phyloP scores from a whole-genome alignment of 1,140 invertebrate genomes.

The Globodera ellingtonae region DNA sequence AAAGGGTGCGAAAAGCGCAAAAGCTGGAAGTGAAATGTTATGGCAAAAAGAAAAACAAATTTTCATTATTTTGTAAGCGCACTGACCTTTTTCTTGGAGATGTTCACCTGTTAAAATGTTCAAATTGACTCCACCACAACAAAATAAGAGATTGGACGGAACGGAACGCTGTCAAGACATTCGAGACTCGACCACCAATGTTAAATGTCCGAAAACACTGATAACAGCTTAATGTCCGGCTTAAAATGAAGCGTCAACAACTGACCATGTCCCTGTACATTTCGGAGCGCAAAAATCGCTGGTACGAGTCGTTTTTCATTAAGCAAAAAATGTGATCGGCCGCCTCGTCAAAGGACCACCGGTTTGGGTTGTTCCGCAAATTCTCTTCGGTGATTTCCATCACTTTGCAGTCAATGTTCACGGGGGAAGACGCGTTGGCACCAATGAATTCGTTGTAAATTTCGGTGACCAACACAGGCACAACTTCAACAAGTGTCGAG shows the following conservation, averaged over 20 bases:
- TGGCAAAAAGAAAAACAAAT: conserved; percentile 27
- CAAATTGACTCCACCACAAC: no score
- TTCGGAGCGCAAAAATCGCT: conserved; percentile 92
- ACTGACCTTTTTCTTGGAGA: conserved; percentile 62
- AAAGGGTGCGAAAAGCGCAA: conserved; percentile 14
- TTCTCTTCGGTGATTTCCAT: conserved; percentile 79
- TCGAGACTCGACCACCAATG: no score
- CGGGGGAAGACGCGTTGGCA: conserved; percentile 87
- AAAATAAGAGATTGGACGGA: no score
- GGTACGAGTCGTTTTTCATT: conserved; percentile 99
- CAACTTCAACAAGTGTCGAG: not conserved
- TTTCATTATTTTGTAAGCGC: not conserved
- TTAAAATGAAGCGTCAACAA: no score
- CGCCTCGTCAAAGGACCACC: conserved; percentile 96
- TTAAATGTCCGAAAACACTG: no score
- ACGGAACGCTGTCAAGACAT: no score
- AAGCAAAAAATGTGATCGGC: conserved; percentile 97
- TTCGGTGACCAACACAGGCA: conserved; percentile 81
- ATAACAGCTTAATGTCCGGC: no score
- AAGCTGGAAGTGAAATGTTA: conserved; percentile 23
- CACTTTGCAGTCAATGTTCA: conserved; percentile 92
- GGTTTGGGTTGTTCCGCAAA: conserved; percentile 77
- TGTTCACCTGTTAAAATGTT: conserved; percentile 41
- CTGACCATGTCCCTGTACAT: conserved; percentile 73
- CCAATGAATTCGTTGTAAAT: conserved; percentile 81